A percentile compares a stretch with the other conserved stretches of the same genome.
Conservation (phyloP, 1,140 invertebrate species). For the Sinonovacula constricta region DNA sequence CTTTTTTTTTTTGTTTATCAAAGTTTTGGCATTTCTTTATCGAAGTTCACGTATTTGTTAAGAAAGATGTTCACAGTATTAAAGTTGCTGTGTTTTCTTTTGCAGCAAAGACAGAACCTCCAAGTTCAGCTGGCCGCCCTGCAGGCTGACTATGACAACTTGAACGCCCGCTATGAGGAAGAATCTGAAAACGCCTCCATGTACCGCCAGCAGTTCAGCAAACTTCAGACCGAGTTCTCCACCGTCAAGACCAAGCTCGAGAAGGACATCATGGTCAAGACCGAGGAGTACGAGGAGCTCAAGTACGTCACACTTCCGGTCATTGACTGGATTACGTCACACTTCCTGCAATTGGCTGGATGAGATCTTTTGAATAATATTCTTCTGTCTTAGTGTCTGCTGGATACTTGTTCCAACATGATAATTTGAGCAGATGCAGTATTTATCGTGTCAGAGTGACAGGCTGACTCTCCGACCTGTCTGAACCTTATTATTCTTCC, state of each 20-base stretch:
- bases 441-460: too few relatives aligned
- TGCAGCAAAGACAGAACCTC: slow-evolving; percentile 76
- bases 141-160: slow-evolving; percentile 77
- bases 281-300: slow-evolving; percentile 77
- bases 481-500: too few relatives aligned
- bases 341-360: too few relatives aligned
- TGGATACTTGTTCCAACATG: too few relatives aligned
- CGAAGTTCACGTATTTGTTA: too few relatives aligned
- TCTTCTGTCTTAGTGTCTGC: neutral
- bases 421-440: too few relatives aligned
- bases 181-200: slow-evolving; percentile 73
- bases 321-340: too few relatives aligned
- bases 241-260: slow-evolving; percentile 76
- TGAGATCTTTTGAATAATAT: too few relatives aligned
- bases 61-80: too few relatives aligned
- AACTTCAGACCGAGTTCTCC: slow-evolving; percentile 70
- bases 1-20: too few relatives aligned
- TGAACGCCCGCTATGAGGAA: slow-evolving; percentile 77
- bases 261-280: slow-evolving; percentile 75
- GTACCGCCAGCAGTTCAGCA: slow-evolving; percentile 67
- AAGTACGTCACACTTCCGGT: slow-evolving; percentile 64
- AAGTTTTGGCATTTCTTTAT: too few relatives aligned
- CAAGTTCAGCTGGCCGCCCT: slow-evolving; percentile 73
- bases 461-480: too few relatives aligned
- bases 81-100: slow-evolving; percentile 31